These are phyloP conservation scores for Ctenodactylus gundi DNA, from an alignment of 2,113 vertebrate species.

Conservation along the genomic window DNA sequence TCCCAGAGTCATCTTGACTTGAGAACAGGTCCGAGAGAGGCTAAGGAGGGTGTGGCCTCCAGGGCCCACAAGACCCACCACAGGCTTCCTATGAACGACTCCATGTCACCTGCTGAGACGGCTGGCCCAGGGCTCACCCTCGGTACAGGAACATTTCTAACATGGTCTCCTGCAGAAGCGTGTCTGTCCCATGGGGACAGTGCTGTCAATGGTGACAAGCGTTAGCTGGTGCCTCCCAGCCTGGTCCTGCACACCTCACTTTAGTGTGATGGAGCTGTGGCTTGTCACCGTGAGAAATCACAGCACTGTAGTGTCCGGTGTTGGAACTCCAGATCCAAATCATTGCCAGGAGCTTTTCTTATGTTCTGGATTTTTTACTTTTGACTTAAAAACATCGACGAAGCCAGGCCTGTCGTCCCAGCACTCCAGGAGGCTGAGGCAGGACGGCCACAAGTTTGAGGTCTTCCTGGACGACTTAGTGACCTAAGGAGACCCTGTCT, in stretches of 20 bases:
- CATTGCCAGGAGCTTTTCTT: not conserved
- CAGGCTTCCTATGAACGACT: not conserved
- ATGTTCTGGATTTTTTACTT: not conserved
- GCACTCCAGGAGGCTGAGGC: no score
- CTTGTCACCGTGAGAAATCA: not conserved
- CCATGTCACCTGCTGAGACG: not conserved
- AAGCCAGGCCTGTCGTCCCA: no score
- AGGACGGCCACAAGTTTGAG: no score
- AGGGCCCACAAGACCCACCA: not conserved
- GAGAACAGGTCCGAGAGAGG: not conserved
- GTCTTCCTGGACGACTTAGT: no score
- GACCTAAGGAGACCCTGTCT: no score
- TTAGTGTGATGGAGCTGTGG: not conserved
- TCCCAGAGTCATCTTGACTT: not conserved
- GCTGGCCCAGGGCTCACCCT: not conserved
- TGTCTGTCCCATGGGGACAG: not conserved
- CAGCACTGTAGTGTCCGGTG: not conserved
- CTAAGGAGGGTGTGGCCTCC: not conserved
- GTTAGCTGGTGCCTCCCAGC: not conserved
- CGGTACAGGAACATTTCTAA: not conserved
- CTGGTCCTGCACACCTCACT: not conserved
- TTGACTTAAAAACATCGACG: no score
- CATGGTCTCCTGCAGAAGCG: not conserved
- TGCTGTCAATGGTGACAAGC: not conserved
- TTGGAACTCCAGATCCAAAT: not conserved